Percentiles rank a stretch among this genome's conserved stretches.
These are phyloP conservation scores for Lydus trimaculatus DNA, from an alignment of 2,888 invertebrate genomes.

Conservation along the genomic window DNA sequence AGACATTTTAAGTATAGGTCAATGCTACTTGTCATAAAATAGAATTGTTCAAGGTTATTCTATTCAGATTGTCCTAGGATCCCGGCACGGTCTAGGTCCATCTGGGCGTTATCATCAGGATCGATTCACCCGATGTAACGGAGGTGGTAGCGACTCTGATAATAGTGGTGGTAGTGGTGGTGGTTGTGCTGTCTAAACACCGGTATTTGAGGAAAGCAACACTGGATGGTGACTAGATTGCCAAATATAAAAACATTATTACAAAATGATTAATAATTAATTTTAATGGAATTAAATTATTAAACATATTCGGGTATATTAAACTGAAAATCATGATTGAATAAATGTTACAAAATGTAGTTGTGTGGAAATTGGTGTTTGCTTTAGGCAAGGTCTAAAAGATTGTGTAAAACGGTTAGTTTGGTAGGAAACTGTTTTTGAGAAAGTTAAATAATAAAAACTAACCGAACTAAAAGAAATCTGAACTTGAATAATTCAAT, in stretches of 20 bases:
- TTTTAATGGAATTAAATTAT: not conserved
- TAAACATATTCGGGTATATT: too few species aligned
- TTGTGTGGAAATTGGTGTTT: not conserved
- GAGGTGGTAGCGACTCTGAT: not conserved
- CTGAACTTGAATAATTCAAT: too few species aligned
- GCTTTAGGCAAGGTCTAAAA: not conserved
- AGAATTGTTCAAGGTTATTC: not conserved
- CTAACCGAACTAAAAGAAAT: too few species aligned
- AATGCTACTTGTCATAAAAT: not conserved
- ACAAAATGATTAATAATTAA: too few species aligned
- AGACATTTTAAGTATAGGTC: too few species aligned
- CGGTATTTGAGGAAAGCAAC: too few species aligned
- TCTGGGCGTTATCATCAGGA: not conserved
- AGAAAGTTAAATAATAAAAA: too few species aligned
- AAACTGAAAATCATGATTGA: too few species aligned
- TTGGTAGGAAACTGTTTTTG: not conserved
- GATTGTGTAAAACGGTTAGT: not conserved
- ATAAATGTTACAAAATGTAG: not conserved
- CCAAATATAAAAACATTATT: not conserved
- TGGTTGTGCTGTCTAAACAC: too few species aligned
- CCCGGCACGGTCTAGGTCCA: not conserved
- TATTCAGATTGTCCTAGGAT: not conserved
- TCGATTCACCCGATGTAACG: constrained; percentile 1
- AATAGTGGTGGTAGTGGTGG: not conserved
- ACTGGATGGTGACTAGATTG: not conserved